Evolutionary conservation across 2,113 vertebrate species (phyloP).

Genomic region (Hypomesus transpacificus): DNA sequence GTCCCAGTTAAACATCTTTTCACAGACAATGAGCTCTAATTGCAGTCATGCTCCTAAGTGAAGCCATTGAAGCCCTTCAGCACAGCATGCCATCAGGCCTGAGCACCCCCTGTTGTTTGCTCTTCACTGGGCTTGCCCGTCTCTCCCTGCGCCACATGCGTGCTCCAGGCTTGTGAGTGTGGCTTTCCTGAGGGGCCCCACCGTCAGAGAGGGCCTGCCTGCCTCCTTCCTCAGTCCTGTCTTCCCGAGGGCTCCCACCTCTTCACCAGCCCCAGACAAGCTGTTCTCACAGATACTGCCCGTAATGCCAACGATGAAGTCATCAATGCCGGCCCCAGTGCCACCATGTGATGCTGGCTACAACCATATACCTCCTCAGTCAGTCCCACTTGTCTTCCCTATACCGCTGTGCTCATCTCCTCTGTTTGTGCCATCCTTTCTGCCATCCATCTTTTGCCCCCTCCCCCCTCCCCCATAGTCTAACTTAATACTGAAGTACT

Average conservation of each 20-base stretch:
- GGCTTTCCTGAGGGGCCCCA: no score
- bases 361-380: no score
- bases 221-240: not conserved
- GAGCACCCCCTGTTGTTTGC: slow-evolving; percentile 7
- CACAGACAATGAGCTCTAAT: slow-evolving; percentile 11
- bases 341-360: no score
- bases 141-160: not conserved
- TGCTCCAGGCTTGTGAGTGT: not conserved
- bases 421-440: not conserved
- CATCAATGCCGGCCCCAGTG: no score
- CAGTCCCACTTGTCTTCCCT: no score
- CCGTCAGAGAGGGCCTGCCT: not conserved
- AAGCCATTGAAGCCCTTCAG: slow-evolving; percentile 12
- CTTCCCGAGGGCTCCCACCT: not conserved
- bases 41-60: slow-evolving; percentile 4
- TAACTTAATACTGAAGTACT: no score
- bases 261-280: not conserved
- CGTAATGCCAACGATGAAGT: no score
- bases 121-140: slow-evolving; percentile 4
- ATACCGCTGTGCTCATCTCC: not conserved
- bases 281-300: no score
- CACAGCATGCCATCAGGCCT: slow-evolving; percentile 16
- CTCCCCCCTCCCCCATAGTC: not conserved
- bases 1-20: slow-evolving; percentile 11
- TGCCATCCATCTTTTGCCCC: not conserved